Base-by-base conservation (phyloP, 2,113 vertebrate species). In the Micronycteris hirsuta region DNA sequence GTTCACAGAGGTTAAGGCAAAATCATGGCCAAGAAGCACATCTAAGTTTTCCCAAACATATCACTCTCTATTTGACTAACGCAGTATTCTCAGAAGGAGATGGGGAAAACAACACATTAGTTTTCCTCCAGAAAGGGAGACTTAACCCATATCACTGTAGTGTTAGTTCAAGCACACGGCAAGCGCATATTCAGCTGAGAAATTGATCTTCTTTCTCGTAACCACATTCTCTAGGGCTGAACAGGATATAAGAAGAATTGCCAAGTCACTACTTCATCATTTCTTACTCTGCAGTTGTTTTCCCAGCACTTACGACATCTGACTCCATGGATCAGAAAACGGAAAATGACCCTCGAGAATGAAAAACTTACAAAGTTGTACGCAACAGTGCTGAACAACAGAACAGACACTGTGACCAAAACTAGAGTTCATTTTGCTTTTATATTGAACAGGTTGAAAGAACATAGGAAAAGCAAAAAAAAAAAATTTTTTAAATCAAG, bases 401-500 rank as follows among this genome's bases (percentile, higher is more conserved):
- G 8, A 81, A 54, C 15, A 13, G 45, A 36, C 26, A 26, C 15
- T 38, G 0, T 52, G n/a, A 31, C 38, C 6, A 12, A 33, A 56
- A 58, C 7, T 81, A 70, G 47, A 33, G 85, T 86, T 89, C 77
- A 73, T 63, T 93, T 91, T 82, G 56, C 56, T 95, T 88, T 94
- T 68, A 54, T n/a, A 54, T 1, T 43, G 15, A 95, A 43, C n/a
- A 26, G 6, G 28, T 68, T 89, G 65, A 65, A 94, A 76, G 38
- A 82, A 91, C 63, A 61, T 10, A 38, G 24, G 19, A 31, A 78
- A 86, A 61, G 11, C 5, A 78, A 12, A 31, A 78, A 86, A 61
- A 8, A 4, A 78, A 12, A 76, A 31, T 52, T 31, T n/a, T 43
- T 56, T 13, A 45, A 36, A 68, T 52, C 28, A 67, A 76, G 56